Evolutionary conservation across 2,113 vertebrate genomes (phyloP).

Genomic region (Carassius gibelio): DNA sequence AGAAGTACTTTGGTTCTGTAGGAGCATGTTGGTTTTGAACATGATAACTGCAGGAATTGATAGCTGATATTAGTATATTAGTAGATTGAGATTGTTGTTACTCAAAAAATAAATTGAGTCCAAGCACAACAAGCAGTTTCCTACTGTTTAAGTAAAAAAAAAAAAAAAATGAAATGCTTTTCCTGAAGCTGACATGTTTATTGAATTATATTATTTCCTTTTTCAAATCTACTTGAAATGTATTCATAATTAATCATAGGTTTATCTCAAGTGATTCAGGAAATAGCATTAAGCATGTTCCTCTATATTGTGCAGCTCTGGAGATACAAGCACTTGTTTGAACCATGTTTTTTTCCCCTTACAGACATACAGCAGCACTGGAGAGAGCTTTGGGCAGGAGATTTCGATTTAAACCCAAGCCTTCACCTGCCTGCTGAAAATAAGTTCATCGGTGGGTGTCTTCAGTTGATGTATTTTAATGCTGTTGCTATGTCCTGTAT

Average conservation of each 20-base stretch:
- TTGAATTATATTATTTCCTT: background rate
- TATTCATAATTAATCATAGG: background rate
- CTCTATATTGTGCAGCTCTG: background rate
- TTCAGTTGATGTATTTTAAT: background rate
- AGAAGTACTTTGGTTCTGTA: background rate
- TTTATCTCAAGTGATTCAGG: background rate
- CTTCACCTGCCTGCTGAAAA: constrained; percentile 93
- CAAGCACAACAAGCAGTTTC: background rate
- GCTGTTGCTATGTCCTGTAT: background rate
- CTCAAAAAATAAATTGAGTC: background rate
- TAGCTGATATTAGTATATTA: background rate
- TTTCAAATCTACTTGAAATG: background rate
- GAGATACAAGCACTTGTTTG: background rate
- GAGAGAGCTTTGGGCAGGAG: constrained; percentile 83
- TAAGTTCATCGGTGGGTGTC: constrained; percentile 89
- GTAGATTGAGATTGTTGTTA: background rate
- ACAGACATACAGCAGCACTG: constrained; percentile 85
- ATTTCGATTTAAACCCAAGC: constrained; percentile 83
- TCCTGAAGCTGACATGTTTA: background rate
- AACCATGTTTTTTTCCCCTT: background rate
- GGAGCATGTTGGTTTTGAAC: background rate
- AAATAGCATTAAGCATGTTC: background rate
- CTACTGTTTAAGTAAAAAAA: background rate
- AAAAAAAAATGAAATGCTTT: background rate
- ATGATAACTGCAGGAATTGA: background rate